These are phyloP conservation scores for Tenthredo scrophulariae DNA, from an alignment of 2,888 invertebrate species.

Conservation along the genomic window DNA sequence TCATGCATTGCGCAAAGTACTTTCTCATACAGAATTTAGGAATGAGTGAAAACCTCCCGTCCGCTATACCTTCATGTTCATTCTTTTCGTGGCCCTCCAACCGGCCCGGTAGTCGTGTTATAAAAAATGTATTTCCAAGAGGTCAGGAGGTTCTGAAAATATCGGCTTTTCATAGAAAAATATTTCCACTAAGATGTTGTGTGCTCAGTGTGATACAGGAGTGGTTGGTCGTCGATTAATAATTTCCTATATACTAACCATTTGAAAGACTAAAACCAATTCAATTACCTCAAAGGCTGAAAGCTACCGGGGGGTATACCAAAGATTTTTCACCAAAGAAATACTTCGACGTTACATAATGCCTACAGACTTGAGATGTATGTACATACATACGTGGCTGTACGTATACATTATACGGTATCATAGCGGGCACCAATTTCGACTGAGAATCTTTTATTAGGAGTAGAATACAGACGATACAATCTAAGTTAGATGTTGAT, in stretches of 20 bases:
- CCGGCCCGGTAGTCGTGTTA: not conserved
- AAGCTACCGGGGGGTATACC: not conserved
- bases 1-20: not conserved
- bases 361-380: not conserved
- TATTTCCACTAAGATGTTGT: slow-evolving; percentile 2
- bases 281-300: slow-evolving; percentile 32
- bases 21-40: not conserved
- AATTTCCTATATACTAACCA: not conserved
- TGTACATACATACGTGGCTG: not conserved
- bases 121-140: not conserved
- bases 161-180: slow-evolving; percentile 9
- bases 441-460: slow-evolving; percentile 14
- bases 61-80: not conserved
- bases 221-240: slow-evolving; percentile 1
- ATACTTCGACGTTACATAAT: not conserved
- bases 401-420: not conserved
- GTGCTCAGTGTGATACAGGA: not conserved
- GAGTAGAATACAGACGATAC: not conserved
- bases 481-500: slow-evolving; percentile 39
- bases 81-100: not conserved
- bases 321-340: not conserved
- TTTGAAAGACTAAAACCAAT: slow-evolving; percentile 15
- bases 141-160: slow-evolving; percentile 6
- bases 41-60: not conserved
- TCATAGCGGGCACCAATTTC: not conserved